Evolutionary conservation across 2,797 vertebrate genomes (phyloP), one percentile per base, ranked within the genome.

Genomic region (Megalops cyprinoides): DNA sequence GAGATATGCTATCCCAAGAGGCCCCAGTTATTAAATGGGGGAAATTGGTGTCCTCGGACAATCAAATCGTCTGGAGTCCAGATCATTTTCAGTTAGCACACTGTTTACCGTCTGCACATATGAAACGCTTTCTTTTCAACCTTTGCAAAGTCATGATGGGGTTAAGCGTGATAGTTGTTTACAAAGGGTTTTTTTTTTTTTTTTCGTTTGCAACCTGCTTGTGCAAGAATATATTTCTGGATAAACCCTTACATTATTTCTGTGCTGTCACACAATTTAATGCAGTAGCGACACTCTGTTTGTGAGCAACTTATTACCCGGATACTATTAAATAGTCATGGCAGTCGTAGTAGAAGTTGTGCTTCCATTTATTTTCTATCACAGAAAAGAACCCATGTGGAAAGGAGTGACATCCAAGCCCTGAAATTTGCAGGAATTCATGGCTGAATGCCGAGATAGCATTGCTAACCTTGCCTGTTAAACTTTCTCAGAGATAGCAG

Each of bases 41-140:
- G 65, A 79, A 51, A 79, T 71, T 79, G 46, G 44, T 79, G 60
- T 71, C 71, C 78, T 62, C 20, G 46, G 49, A 67, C 78, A 53
- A 79, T 49, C 46, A 79, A 25, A 79, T 79, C 69, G 25, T 62
- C 58, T 23, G 25, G 58, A 58, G 77, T 67, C n/a, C 39, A 48
- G 56, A 78, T 78, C 58, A 79, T 49, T 79, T 79, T 79, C 77
- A 65, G 46, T n/a, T 42, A 14, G 1, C 39, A 60, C 67, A 34
- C 39, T 31, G 73, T 46, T n/a, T 9, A 44, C 42, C 37, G 55
- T 76, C 46, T 56, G 77, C 48, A 49, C 20, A 58, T 8, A 79
- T 79, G 25, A 46, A 49, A 67, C 51, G 25, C 34, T 60, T 31
- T 49, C 9, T 46, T 79, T 34, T 31, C 34, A 6, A 44, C 34